Evolutionary conservation across 2,797 vertebrate species (phyloP).

Genomic region (Gadopsis marmoratus): DNA sequence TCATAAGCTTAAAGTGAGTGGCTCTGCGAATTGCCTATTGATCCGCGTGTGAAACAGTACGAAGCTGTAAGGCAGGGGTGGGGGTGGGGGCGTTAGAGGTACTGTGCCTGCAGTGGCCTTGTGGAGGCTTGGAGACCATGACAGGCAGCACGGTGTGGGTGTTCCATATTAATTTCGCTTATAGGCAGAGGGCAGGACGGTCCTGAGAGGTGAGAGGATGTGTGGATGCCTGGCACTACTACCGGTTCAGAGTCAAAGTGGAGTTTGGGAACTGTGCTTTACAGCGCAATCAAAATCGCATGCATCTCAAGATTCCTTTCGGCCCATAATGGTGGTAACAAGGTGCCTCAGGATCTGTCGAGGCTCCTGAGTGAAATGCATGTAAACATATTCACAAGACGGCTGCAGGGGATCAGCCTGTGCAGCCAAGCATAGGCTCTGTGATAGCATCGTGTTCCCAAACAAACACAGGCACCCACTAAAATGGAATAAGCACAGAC

Average conservation of each 20-base stretch:
- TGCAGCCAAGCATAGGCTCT: conserved; percentile 68
- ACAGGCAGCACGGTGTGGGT: conserved; percentile 65
- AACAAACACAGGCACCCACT: conserved; percentile 67
- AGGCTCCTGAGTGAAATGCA: conserved; percentile 68
- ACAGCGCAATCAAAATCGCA: conserved; percentile 27
- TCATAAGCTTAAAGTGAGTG: conserved; percentile 77
- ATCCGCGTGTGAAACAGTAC: conserved; percentile 67
- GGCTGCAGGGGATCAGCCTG: conserved; percentile 72
- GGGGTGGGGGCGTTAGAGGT: conserved; percentile 19
- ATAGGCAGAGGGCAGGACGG: conserved; percentile 65
- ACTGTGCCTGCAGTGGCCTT: conserved; percentile 70
- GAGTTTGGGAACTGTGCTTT: conserved; percentile 8
- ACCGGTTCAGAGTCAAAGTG: conserved; percentile 27
- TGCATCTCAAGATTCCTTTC: conserved; percentile 32
- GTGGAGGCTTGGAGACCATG: conserved; percentile 58
- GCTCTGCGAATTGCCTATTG: conserved; percentile 82
- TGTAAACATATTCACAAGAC: conserved; percentile 78
- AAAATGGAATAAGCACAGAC: conserved; percentile 64
- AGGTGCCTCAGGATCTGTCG: conserved; percentile 62
- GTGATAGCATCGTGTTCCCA: conserved; percentile 73
- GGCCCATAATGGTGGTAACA: conserved; percentile 56
- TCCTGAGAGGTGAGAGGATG: conserved; percentile 60
- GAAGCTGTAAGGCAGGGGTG: background rate
- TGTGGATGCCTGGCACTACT: conserved; percentile 46
- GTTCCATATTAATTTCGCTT: conserved; percentile 71